A percentile compares a stretch with the other conserved stretches of the same genome.
phyloP scores from a whole-genome alignment of 2,113 vertebrate species.

The Jacana jacana region DNA sequence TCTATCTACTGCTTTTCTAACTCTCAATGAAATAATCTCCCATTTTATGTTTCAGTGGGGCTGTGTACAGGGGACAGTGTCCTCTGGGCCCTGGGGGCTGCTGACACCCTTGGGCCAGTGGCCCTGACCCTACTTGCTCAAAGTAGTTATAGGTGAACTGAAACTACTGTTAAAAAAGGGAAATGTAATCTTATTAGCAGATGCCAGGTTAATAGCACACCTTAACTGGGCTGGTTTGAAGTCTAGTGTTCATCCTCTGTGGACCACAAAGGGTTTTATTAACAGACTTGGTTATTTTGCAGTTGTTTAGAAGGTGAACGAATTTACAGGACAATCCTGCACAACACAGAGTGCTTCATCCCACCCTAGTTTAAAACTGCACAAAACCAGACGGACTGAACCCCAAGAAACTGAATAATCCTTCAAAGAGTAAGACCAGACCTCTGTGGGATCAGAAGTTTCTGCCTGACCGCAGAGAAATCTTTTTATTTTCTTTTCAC shows the following conservation, averaged over 20 bases:
- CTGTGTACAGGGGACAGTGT: not conserved
- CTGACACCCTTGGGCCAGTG: fast-evolving
- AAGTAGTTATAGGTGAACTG: not conserved
- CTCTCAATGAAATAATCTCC: not conserved
- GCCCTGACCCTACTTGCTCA: not conserved
- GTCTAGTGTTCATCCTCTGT: not conserved
- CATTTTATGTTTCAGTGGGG: not conserved
- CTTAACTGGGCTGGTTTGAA: not conserved
- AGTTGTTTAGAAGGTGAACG: not conserved
- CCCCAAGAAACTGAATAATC: not conserved
- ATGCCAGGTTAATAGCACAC: not conserved
- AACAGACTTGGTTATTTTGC: not conserved
- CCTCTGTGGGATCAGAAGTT: not conserved
- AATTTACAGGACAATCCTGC: not conserved
- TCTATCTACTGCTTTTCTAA: not conserved
- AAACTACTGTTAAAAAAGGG: not conserved
- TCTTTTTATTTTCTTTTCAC: not conserved
- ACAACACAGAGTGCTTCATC: not conserved
- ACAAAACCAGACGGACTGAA: not conserved
- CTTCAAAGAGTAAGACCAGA: not conserved
- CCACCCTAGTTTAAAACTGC: not conserved
- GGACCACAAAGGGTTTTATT: not conserved
- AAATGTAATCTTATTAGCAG: not conserved
- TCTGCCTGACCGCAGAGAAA: not conserved
- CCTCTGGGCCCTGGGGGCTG: fast-evolving